phyloP scores from a whole-genome alignment of 2,888 invertebrate genomes.

The Orthosia incerta region DNA sequence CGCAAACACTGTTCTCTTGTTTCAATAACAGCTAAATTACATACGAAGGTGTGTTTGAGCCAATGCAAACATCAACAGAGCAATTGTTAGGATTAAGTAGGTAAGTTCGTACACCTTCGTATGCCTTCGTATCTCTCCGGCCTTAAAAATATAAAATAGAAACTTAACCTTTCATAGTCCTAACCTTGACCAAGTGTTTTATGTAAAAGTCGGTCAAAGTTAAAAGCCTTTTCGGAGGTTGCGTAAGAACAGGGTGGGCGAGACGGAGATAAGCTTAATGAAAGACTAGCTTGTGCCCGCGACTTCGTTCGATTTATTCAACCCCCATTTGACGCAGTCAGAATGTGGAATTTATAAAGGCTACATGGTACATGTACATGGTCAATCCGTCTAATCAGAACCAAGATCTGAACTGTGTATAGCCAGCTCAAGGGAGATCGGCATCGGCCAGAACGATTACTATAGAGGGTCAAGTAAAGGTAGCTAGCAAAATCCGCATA shows the following conservation, averaged over 20 bases:
- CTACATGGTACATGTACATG: no score
- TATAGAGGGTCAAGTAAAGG: not conserved
- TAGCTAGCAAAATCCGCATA: not conserved
- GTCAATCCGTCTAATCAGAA: not conserved
- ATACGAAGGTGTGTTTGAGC: not conserved
- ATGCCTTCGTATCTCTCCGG: slow-evolving; percentile 1
- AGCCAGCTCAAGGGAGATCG: not conserved
- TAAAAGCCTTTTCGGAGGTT: slow-evolving; percentile 47
- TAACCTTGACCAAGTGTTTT: slow-evolving; percentile 47
- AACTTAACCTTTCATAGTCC: slow-evolving; percentile 20
- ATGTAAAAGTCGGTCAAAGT: slow-evolving; percentile 49
- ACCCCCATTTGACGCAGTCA: not conserved
- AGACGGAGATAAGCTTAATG: slow-evolving; percentile 26
- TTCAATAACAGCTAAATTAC: slow-evolving; percentile 4
- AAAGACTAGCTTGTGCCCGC: slow-evolving; percentile 6
- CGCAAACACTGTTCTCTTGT: slow-evolving; percentile 21
- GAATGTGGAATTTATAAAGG: not conserved
- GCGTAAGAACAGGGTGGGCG: slow-evolving; percentile 20
- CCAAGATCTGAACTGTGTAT: not conserved
- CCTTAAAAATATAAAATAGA: slow-evolving; percentile 10
- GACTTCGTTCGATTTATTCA: slow-evolving; percentile 6
- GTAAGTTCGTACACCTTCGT: not conserved
- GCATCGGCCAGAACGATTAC: not conserved
- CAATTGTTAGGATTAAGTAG: slow-evolving; percentile 18
- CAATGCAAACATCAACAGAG: slow-evolving; percentile 6